phyloP scores from a whole-genome alignment of 1,140 invertebrate genomes.

The Drosophila nikananu region DNA sequence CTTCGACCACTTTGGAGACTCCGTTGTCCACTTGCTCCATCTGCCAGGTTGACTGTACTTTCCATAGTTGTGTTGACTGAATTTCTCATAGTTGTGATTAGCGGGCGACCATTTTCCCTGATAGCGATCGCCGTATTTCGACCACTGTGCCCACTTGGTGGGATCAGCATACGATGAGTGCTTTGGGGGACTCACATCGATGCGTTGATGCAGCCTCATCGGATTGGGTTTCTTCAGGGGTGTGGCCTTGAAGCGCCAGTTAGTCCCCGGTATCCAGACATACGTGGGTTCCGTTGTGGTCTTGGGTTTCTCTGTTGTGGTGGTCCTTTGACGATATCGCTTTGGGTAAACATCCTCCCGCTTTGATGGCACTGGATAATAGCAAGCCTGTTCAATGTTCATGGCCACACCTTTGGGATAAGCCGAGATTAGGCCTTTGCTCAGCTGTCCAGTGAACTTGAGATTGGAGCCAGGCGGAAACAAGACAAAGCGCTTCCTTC shows the following conservation, averaged over 20 bases:
- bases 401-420: constrained; percentile 65
- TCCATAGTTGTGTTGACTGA: constrained; percentile 32
- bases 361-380: constrained; percentile 70
- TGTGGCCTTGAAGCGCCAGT: constrained; percentile 75
- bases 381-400: constrained; percentile 69
- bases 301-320: constrained; percentile 54
- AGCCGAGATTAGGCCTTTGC: constrained; percentile 59
- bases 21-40: constrained; percentile 70
- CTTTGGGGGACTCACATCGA: constrained; percentile 44
- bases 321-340: constrained; percentile 65
- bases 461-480: constrained; percentile 69
- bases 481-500: constrained; percentile 71
- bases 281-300: constrained; percentile 58
- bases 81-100: constrained; percentile 33
- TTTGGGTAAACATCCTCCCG: constrained; percentile 76
- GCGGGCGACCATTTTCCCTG: constrained; percentile 37
- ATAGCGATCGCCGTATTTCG: constrained; percentile 55
- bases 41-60: constrained; percentile 38
- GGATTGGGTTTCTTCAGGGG: constrained; percentile 65
- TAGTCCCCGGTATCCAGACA: constrained; percentile 75
- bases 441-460: constrained; percentile 68
- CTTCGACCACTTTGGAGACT: constrained; percentile 49
- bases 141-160: constrained; percentile 53
- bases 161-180: constrained; percentile 31
- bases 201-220: constrained; percentile 43